Evolutionary conservation across 2,888 invertebrate genomes (phyloP).

Genomic region (Bimastos eiseni): DNA sequence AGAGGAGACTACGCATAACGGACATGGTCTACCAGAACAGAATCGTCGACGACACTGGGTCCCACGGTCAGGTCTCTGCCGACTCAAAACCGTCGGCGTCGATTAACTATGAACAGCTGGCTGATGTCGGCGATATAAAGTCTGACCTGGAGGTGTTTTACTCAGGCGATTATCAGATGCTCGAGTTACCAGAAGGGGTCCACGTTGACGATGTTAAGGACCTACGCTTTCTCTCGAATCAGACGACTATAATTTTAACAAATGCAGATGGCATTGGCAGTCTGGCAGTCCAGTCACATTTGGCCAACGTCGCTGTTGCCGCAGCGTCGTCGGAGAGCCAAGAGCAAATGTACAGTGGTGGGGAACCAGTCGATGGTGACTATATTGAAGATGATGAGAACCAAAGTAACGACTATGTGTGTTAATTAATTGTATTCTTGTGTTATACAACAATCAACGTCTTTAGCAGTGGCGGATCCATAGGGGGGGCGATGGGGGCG

Average conservation of each 20-base stretch:
- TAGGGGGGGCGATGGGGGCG: too few species aligned
- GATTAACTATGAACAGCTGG: not conserved
- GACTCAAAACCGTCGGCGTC: not conserved
- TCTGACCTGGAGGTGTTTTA: conserved; percentile 16
- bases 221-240: not conserved
- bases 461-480: too few species aligned
- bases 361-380: not conserved
- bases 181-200: not conserved
- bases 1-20: conserved; percentile 46
- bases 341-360: not conserved
- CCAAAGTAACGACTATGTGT: not conserved
- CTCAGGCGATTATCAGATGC: not conserved
- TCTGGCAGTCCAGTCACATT: not conserved
- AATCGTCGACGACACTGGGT: not conserved
- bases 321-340: not conserved
- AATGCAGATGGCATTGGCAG: not conserved
- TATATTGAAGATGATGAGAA: conserved; percentile 22
- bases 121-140: not conserved
- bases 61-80: not conserved
- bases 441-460: not conserved
- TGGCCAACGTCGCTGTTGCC: not conserved
- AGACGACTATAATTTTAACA: not conserved
- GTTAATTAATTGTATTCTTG: not conserved
- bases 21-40: conserved; percentile 36
- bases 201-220: conserved; percentile 18